Evolutionary conservation across 1,140 invertebrate genomes (phyloP).

Genomic region (Drosophila repletoides): DNA sequence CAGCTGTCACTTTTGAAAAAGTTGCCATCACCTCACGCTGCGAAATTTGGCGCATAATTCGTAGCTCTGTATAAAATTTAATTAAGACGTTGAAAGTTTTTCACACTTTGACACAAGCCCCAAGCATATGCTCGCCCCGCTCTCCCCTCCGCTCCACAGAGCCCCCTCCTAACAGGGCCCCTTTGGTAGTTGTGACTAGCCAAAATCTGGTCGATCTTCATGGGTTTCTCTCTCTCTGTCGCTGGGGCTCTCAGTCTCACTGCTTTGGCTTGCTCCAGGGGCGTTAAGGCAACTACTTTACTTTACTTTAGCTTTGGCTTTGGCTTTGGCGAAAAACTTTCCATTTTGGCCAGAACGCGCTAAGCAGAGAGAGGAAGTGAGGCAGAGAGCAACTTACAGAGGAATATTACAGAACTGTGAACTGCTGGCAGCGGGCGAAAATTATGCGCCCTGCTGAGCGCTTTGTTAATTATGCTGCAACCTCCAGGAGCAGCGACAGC

Average conservation of each 20-base stretch:
- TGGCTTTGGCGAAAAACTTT: conserved; percentile 44
- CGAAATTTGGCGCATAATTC: conserved; percentile 46
- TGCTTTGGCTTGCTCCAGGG: conserved; percentile 48
- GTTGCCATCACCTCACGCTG: conserved; percentile 45
- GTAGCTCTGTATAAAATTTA: conserved; percentile 72
- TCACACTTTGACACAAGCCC: conserved; percentile 76
- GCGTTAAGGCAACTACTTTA: conserved; percentile 71
- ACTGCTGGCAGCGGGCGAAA: conserved; percentile 54
- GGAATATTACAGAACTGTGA: neutral
- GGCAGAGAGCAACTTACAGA: conserved; percentile 2
- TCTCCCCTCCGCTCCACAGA: neutral
- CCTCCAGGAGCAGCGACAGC: conserved; percentile 30
- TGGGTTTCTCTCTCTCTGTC: neutral
- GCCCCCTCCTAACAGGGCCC: no score
- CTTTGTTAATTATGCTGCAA: conserved; percentile 76
- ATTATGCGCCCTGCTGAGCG: conserved; percentile 75
- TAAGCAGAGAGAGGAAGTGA: no score
- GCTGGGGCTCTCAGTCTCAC: conserved; percentile 11
- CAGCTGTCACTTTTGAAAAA: conserved; percentile 79
- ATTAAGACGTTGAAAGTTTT: conserved; percentile 78
- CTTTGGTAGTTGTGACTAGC: no score
- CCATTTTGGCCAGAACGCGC: conserved; percentile 42
- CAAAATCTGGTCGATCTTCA: no score
- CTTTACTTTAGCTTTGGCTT: conserved; percentile 67
- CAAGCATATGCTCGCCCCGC: conserved; percentile 59